Evolutionary conservation across 2,888 invertebrate species (phyloP).

Genomic region (Amblyteles armatorius): DNA sequence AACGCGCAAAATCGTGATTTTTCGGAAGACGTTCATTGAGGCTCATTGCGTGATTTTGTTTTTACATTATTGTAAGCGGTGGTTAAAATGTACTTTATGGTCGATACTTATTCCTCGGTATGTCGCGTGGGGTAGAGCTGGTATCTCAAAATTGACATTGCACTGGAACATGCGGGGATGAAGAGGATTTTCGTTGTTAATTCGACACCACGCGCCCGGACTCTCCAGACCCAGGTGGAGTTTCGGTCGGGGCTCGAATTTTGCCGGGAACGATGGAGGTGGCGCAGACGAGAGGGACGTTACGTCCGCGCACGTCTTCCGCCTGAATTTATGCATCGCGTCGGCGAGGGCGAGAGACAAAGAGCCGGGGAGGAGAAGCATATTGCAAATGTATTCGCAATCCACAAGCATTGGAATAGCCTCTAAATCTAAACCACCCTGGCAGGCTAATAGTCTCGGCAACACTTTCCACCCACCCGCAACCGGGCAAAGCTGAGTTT

Average conservation of each 20-base stretch:
- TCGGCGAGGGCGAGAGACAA: constrained; percentile 20
- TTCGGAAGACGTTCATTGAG: no score
- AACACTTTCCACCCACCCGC: constrained; percentile 65
- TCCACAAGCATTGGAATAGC: constrained; percentile 72
- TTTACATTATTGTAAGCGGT: no score
- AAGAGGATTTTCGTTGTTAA: constrained; percentile 56
- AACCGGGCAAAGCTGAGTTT: constrained; percentile 56
- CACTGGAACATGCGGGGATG: constrained; percentile 15
- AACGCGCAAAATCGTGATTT: no score
- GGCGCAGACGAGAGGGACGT: constrained; percentile 43
- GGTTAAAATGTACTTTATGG: no score
- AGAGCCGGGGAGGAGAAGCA: constrained; percentile 47
- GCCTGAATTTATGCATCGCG: constrained; percentile 65
- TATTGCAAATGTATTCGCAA: constrained; percentile 72
- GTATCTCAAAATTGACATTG: constrained; percentile 34
- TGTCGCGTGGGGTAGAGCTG: no score
- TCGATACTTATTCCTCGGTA: no score
- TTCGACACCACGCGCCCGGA: neutral
- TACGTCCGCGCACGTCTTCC: constrained; percentile 58
- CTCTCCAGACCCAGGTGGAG: neutral
- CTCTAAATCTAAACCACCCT: constrained; percentile 72
- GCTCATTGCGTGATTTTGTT: no score
- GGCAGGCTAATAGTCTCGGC: constrained; percentile 72
- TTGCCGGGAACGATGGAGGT: constrained; percentile 15
- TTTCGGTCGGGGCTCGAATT: constrained; percentile 18